Evolutionary conservation across 2,888 invertebrate species (phyloP).

Genomic region (Herminia tarsipennalis): DNA sequence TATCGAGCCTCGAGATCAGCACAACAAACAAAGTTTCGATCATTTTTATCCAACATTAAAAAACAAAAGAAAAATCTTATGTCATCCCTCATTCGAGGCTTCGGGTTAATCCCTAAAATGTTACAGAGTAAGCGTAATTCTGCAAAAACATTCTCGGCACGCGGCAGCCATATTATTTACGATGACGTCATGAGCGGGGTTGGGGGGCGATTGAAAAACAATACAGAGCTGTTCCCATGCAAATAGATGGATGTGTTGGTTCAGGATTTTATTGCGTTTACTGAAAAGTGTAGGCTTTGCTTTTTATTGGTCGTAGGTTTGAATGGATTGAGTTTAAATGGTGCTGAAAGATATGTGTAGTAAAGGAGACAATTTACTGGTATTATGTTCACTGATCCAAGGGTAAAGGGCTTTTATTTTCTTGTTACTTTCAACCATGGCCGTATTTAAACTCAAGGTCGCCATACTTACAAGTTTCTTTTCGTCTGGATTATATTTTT

Average conservation of each 20-base stretch:
- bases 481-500: too few species aligned
- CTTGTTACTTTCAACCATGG: not conserved
- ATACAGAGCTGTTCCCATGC: constrained; percentile 42
- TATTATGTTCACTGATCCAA: not conserved
- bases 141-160: constrained; percentile 37
- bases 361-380: not conserved
- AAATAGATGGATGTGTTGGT: constrained; percentile 38
- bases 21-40: constrained; percentile 9
- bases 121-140: constrained; percentile 41
- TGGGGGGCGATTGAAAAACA: constrained; percentile 54
- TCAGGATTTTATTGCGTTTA: constrained; percentile 34
- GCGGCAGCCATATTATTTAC: constrained; percentile 50
- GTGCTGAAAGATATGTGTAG: not conserved
- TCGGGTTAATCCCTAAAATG: constrained; percentile 39
- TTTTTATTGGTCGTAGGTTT: constrained; percentile 18
- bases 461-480: too few species aligned
- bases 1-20: too few species aligned
- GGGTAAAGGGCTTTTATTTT: too few species aligned
- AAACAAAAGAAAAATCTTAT: constrained; percentile 22
- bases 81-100: constrained; percentile 31
- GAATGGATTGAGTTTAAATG: constrained; percentile 8
- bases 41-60: constrained; percentile 2
- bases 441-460: too few species aligned
- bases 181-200: constrained; percentile 49
- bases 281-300: constrained; percentile 22